These are phyloP conservation scores for Hypsopygia costalis DNA, from an alignment of 2,888 invertebrate genomes.

Conservation along the genomic window DNA sequence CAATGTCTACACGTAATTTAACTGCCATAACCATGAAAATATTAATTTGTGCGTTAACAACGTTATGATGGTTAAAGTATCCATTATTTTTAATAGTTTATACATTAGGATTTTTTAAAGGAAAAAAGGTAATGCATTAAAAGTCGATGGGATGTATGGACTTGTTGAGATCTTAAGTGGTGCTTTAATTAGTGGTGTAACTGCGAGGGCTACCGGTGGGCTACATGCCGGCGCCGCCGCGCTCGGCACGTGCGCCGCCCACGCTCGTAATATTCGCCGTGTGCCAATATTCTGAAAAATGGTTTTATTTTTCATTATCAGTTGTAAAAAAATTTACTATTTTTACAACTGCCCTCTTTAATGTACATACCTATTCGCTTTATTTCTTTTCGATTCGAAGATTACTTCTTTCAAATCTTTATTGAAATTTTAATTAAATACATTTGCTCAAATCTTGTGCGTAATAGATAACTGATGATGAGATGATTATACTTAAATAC, in stretches of 20 bases:
- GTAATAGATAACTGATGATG: too few species aligned
- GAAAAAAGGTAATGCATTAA: background rate
- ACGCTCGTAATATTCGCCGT: constrained; percentile 10
- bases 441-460: too few species aligned
- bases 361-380: background rate
- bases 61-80: constrained; percentile 14
- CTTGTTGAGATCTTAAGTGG: background rate
- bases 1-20: constrained; percentile 63
- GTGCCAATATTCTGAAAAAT: constrained; percentile 1
- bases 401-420: background rate
- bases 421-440: background rate
- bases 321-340: too few species aligned
- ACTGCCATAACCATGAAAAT: constrained; percentile 52
- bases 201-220: constrained; percentile 34
- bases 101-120: background rate
- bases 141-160: background rate
- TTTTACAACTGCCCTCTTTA: too few species aligned
- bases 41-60: constrained; percentile 38
- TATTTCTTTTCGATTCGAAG: constrained; percentile 1
- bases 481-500: too few species aligned
- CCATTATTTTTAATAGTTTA: constrained; percentile 2
- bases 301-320: background rate
- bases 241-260: constrained; percentile 27
- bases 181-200: constrained; percentile 36
- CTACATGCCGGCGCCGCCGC: constrained; percentile 16